Conservation (phyloP, 2,113 vertebrate genomes). For the Pipra filicauda region DNA sequence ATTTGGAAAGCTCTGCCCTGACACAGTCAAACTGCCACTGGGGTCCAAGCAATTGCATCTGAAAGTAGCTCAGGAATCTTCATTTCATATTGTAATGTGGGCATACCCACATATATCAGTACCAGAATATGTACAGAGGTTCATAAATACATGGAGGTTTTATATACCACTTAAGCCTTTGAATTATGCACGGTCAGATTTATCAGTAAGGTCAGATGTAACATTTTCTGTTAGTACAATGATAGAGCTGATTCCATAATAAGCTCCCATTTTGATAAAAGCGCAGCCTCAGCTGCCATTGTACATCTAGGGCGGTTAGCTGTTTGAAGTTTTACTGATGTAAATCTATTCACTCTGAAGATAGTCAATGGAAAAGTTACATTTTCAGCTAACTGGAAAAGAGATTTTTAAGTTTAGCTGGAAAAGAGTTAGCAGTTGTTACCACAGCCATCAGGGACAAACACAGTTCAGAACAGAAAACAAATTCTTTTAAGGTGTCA, state of each 20-base stretch:
- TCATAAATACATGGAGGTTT: background rate
- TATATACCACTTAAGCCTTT: background rate
- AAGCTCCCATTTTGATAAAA: background rate
- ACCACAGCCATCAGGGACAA: background rate
- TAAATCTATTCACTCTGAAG: background rate
- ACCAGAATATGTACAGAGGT: background rate
- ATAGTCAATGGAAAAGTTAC: background rate
- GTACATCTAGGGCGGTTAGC: background rate
- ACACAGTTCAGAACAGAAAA: background rate
- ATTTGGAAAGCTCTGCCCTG: background rate
- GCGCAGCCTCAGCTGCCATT: background rate
- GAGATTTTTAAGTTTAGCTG: background rate
- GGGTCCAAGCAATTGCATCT: background rate
- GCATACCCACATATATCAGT: background rate
- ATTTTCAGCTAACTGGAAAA: background rate
- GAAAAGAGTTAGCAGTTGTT: background rate
- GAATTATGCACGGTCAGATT: background rate
- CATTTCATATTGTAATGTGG: background rate
- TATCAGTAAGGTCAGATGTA: background rate
- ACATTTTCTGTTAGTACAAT: background rate
- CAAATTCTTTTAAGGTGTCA: background rate
- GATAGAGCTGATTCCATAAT: background rate
- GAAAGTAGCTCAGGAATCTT: background rate
- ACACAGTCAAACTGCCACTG: background rate
- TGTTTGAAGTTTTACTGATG: background rate